Evolutionary conservation across 2,888 invertebrate species (phyloP).

Genomic region (Kuschelorhynchus macadamiae): DNA sequence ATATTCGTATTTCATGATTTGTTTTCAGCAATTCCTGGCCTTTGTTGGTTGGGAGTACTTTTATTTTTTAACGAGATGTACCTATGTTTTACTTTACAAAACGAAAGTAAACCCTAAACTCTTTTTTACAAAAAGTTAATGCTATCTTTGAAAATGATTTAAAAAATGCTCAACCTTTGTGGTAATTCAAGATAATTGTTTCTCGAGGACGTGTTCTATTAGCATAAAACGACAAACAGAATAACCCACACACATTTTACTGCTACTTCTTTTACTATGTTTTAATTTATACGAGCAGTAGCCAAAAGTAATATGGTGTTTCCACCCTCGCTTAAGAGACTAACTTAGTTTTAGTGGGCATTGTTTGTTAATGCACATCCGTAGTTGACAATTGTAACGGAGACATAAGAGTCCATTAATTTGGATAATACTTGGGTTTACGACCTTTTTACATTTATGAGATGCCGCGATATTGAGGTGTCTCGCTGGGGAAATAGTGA

Average conservation of each 20-base stretch:
- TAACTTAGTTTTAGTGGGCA: conserved; percentile 58
- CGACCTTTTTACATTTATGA: conserved; percentile 59
- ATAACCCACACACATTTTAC: too few species aligned
- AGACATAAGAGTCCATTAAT: conserved; percentile 62
- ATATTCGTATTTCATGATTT: too few species aligned
- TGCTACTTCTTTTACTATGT: conserved; percentile 20
- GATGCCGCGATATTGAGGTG: conserved; percentile 41
- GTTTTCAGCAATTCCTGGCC: too few species aligned
- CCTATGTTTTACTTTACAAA: too few species aligned
- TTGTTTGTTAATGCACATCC: conserved; percentile 67
- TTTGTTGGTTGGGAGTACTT: too few species aligned
- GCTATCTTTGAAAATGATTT: too few species aligned
- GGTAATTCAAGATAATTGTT: too few species aligned
- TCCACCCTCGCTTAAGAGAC: conserved; percentile 51
- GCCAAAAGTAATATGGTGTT: conserved; percentile 28
- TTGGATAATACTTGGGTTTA: conserved; percentile 62
- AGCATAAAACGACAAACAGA: conserved; percentile 17
- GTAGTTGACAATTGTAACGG: conserved; percentile 66
- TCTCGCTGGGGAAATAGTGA: conserved; percentile 45
- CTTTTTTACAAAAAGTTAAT: too few species aligned
- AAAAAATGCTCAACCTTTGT: too few species aligned
- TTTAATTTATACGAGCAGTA: conserved; percentile 38
- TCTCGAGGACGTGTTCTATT: too few species aligned
- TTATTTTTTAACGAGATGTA: too few species aligned
- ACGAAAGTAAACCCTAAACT: too few species aligned